These are phyloP conservation scores for Mimas tiliae DNA, from an alignment of 2,888 invertebrate species.

Conservation along the genomic window DNA sequence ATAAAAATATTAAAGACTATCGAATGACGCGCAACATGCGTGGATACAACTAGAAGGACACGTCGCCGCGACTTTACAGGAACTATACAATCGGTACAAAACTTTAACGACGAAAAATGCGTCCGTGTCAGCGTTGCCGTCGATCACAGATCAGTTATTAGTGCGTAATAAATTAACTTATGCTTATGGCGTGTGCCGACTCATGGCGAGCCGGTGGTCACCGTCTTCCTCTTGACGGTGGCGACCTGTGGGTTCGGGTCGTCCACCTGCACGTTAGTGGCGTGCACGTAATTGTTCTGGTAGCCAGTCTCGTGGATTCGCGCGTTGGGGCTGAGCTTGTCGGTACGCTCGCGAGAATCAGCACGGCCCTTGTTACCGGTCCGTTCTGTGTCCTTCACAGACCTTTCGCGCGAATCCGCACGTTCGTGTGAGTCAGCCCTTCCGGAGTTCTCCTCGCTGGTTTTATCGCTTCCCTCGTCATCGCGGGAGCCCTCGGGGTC, in stretches of 20 bases:
- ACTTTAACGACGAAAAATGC: constrained; percentile 16
- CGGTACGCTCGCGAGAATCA: constrained; percentile 46
- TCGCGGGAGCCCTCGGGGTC: constrained; percentile 42
- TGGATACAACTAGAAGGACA: constrained; percentile 13
- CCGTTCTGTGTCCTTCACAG: constrained; percentile 49
- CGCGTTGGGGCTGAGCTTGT: constrained; percentile 65
- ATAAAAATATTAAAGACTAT: constrained; percentile 69
- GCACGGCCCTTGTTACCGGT: constrained; percentile 47
- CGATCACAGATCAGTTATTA: constrained; percentile 32
- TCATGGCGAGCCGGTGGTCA: constrained; percentile 39
- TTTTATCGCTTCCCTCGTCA: constrained; percentile 38
- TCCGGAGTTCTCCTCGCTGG: constrained; percentile 42
- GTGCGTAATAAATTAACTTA: constrained; percentile 69
- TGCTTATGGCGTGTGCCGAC: constrained; percentile 59
- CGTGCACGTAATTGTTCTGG: constrained; percentile 66
- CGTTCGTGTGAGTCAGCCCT: constrained; percentile 46
- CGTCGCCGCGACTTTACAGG: background rate
- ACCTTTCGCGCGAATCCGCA: constrained; percentile 46
- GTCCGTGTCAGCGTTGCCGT: constrained; percentile 14
- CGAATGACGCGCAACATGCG: constrained; percentile 17
- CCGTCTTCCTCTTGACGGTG: constrained; percentile 42
- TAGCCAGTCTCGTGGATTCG: constrained; percentile 65
- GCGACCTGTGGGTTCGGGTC: constrained; percentile 40
- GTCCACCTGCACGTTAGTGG: constrained; percentile 66
- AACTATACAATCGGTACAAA: constrained; percentile 15